These are phyloP conservation scores for Cetoscarus ocellatus DNA, from an alignment of 2,797 vertebrate species.

Conservation along the genomic window DNA sequence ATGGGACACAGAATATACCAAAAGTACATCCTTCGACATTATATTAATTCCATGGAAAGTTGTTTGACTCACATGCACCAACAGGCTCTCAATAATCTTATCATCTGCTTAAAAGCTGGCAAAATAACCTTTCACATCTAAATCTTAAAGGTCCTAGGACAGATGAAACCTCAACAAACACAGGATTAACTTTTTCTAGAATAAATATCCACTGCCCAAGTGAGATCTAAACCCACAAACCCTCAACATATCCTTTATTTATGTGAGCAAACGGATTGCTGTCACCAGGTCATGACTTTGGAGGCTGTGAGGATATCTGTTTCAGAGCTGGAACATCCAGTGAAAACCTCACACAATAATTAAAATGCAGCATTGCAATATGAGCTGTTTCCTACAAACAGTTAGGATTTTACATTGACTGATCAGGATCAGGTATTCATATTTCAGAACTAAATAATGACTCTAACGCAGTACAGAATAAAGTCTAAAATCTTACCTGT, in stretches of 20 bases:
- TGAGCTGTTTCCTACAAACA: neutral
- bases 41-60: too few species aligned
- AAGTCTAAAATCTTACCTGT: constrained; percentile 62
- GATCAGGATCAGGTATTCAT: neutral
- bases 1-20: too few species aligned
- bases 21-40: too few species aligned
- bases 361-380: constrained; percentile 18
- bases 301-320: constrained; percentile 18
- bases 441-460: neutral
- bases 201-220: constrained; percentile 59
- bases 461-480: neutral
- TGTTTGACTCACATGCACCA: neutral
- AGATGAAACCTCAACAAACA: constrained; percentile 11
- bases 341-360: neutral
- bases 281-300: constrained; percentile 20
- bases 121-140: neutral
- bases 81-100: neutral
- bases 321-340: constrained; percentile 15
- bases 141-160: constrained; percentile 5
- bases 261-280: constrained; percentile 62
- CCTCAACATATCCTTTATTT: constrained; percentile 68
- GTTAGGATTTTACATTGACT: too few species aligned
- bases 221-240: constrained; percentile 58
- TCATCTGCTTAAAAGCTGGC: neutral
- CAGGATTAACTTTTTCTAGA: constrained; percentile 33